Conservation (phyloP, 2,888 invertebrate genomes). For the Megamerina dolium region DNA sequence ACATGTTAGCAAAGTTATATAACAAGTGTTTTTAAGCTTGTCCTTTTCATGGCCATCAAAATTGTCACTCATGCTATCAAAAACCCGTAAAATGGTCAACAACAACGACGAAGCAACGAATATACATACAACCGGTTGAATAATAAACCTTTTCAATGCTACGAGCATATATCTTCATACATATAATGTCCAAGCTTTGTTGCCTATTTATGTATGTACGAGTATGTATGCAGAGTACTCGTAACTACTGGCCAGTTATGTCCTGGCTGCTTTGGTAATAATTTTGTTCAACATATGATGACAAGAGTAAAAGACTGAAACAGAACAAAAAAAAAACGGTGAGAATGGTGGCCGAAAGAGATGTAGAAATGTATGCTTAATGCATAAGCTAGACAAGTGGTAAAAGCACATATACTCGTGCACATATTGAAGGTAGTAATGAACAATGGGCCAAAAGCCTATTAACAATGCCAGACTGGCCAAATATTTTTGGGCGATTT, state of each 20-base stretch:
- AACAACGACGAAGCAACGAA: background rate
- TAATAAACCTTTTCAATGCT: no score
- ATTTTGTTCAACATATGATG: no score
- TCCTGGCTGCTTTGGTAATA: no score
- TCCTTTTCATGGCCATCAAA: slow-evolving; percentile 33
- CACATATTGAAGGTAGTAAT: background rate
- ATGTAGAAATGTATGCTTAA: slow-evolving; percentile 8
- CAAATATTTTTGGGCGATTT: no score
- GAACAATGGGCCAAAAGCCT: slow-evolving; percentile 28
- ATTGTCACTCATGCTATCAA: slow-evolving; percentile 20
- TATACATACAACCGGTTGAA: background rate
- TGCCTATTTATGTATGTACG: no score
- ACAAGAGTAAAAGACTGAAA: background rate
- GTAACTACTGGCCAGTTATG: no score
- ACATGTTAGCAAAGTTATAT: background rate
- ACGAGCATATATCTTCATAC: no score
- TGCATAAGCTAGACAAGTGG: slow-evolving; percentile 4
- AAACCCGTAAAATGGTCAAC: background rate
- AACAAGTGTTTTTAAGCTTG: slow-evolving; percentile 3
- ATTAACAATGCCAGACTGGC: slow-evolving; percentile 20
- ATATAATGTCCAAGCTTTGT: no score
- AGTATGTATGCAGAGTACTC: no score
- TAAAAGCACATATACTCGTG: slow-evolving; percentile 1
- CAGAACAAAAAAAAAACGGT: background rate
- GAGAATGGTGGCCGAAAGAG: no score